Evolutionary conservation across 2,797 vertebrate species (phyloP).

Genomic region (Vipera latastei): DNA sequence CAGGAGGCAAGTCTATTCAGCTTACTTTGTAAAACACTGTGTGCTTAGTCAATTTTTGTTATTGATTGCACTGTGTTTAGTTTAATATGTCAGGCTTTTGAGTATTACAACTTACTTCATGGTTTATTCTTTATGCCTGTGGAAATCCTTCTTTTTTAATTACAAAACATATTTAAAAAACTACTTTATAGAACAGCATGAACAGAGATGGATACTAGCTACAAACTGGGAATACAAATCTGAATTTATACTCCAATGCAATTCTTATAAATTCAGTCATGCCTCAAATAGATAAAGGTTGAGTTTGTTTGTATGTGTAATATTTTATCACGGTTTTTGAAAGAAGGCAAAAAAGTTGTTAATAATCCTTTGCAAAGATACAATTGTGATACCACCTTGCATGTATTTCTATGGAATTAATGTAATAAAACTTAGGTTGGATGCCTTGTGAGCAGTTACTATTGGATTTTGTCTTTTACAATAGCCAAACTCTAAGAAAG

Average conservation of each 20-base stretch:
- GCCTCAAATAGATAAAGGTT: not conserved
- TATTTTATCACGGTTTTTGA: not conserved
- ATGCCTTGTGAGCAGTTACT: not conserved
- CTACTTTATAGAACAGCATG: not conserved
- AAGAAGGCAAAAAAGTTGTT: not conserved
- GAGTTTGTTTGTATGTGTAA: not conserved
- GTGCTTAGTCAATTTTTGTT: slow-evolving; percentile 35
- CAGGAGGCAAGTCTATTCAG: slow-evolving; percentile 30
- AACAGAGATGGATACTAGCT: not conserved
- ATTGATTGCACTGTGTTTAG: slow-evolving; percentile 35
- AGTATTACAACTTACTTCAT: slow-evolving; percentile 36
- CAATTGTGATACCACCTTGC: not conserved
- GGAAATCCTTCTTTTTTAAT: slow-evolving; percentile 26
- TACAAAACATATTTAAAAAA: not conserved
- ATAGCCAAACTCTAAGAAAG: not conserved
- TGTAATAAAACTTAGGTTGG: not conserved
- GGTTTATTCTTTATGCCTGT: slow-evolving; percentile 29
- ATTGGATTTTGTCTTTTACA: not conserved
- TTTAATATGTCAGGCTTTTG: slow-evolving; percentile 26
- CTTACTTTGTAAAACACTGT: slow-evolving; percentile 29
- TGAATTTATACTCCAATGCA: not conserved
- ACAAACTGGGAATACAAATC: not conserved
- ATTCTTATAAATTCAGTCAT: not conserved
- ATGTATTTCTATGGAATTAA: not conserved
- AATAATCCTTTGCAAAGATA: not conserved